Evolutionary conservation across 2,888 invertebrate species (phyloP).

Genomic region (Psylliodes chrysocephalus): DNA sequence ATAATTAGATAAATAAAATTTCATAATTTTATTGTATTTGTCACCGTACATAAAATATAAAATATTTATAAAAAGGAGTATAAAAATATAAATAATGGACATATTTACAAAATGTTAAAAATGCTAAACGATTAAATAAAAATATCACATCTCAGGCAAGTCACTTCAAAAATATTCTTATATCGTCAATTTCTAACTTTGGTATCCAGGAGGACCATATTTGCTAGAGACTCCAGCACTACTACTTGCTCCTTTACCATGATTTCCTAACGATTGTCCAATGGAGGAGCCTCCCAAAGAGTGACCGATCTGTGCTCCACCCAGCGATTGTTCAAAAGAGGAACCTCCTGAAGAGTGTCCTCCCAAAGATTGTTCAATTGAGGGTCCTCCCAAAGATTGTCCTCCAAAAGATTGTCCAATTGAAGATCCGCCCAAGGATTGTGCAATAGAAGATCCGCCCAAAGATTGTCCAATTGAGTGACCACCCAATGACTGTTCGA

Average conservation of each 20-base stretch:
- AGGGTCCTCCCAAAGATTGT: conserved; percentile 23
- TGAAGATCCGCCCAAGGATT: conserved; percentile 39
- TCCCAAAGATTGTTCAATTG: conserved; percentile 32
- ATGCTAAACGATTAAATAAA: conserved; percentile 30
- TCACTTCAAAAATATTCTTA: conserved; percentile 34
- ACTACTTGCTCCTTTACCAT: conserved; percentile 28
- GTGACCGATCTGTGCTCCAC: not conserved
- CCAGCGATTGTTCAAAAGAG: conserved; percentile 33
- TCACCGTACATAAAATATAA: conserved; percentile 49
- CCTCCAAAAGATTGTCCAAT: conserved; percentile 32
- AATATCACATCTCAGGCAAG: conserved; percentile 45
- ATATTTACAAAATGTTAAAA: conserved; percentile 39
- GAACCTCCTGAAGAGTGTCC: no score
- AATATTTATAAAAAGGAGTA: conserved; percentile 35
- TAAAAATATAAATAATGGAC: conserved; percentile 35
- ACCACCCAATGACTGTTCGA: conserved; percentile 38
- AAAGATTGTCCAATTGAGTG: conserved; percentile 31
- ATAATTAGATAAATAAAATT: no score
- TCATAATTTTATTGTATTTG: conserved; percentile 46
- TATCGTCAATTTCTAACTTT: conserved; percentile 40
- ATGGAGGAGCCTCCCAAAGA: conserved; percentile 41
- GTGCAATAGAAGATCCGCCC: conserved; percentile 6
- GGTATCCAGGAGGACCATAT: conserved; percentile 51
- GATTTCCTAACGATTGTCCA: conserved; percentile 15
- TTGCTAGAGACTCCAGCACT: conserved; percentile 42